Evolutionary conservation across 2,888 invertebrate species (phyloP).

Genomic region (Thecocarcelia acutangulata): DNA sequence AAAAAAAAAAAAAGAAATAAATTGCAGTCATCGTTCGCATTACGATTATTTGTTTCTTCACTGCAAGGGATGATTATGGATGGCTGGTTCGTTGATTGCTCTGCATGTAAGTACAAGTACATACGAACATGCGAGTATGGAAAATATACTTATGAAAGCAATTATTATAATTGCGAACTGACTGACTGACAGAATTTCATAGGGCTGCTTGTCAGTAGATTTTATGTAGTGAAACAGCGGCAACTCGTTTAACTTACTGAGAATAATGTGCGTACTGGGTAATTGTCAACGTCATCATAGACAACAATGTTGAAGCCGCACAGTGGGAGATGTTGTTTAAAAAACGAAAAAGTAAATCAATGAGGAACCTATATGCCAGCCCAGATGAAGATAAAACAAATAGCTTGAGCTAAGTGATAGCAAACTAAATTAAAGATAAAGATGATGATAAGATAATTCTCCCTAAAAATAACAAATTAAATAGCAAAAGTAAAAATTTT

Average conservation of each 20-base stretch:
- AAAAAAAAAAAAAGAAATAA: background rate
- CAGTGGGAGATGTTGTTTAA: background rate
- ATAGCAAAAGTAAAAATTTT: too few relatives aligned
- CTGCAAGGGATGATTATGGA: constrained; percentile 50
- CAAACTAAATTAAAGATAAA: too few relatives aligned
- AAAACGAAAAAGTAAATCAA: too few relatives aligned
- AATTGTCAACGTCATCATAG: constrained; percentile 26
- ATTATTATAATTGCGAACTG: constrained; percentile 54
- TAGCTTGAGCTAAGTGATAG: too few relatives aligned
- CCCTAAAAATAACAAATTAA: too few relatives aligned
- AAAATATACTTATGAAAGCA: constrained; percentile 39
- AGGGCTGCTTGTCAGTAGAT: constrained; percentile 61
- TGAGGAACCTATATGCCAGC: too few relatives aligned
- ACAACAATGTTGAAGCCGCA: background rate
- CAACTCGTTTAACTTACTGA: constrained; percentile 47
- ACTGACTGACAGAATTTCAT: constrained; percentile 37
- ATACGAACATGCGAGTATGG: background rate
- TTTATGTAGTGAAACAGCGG: constrained; percentile 22
- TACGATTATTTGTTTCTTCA: constrained; percentile 11
- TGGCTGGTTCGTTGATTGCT: constrained; percentile 39
- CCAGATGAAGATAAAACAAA: too few relatives aligned
- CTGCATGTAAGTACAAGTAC: background rate
- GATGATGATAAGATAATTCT: too few relatives aligned
- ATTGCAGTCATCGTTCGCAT: constrained; percentile 45
- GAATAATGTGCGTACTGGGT: constrained; percentile 19